These are phyloP conservation scores for Oreochromis mossambicus DNA, from an alignment of 2,797 vertebrate genomes.

Conservation along the genomic window DNA sequence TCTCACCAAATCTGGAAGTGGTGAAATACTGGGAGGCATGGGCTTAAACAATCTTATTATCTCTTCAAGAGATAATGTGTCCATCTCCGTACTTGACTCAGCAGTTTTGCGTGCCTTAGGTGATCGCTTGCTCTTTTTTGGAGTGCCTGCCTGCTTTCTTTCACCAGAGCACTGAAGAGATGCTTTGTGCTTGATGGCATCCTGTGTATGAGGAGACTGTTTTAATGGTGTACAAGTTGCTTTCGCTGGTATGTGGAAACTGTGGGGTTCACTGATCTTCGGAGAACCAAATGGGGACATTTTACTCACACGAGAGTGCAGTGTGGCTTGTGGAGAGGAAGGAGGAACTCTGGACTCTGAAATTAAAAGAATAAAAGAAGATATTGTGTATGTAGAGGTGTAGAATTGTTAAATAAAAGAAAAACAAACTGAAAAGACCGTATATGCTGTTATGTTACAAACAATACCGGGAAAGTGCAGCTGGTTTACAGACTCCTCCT, in stretches of 20 bases:
- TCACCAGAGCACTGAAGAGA: not conserved
- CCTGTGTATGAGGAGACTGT: not conserved
- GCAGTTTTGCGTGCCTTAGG: slow-evolving; percentile 15
- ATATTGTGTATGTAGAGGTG: not conserved
- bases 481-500: slow-evolving; percentile 44
- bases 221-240: not conserved
- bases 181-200: not conserved
- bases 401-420: not conserved
- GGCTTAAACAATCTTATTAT: slow-evolving; percentile 81
- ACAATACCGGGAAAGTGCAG: slow-evolving; percentile 35
- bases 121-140: slow-evolving; percentile 2
- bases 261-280: not conserved
- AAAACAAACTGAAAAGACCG: not conserved
- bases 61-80: slow-evolving; percentile 53
- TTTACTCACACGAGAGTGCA: not conserved
- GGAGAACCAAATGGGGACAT: not conserved
- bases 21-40: slow-evolving; percentile 85
- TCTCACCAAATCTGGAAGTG: slow-evolving; percentile 72
- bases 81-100: not conserved
- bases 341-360: slow-evolving; percentile 30
- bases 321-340: slow-evolving; percentile 1
- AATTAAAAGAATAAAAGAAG: slow-evolving; percentile 1
- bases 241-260: not conserved
- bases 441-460: not conserved
- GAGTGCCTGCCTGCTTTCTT: not conserved